Conservation (phyloP, 1,140 invertebrate species). For the Phocides pigmalion region DNA sequence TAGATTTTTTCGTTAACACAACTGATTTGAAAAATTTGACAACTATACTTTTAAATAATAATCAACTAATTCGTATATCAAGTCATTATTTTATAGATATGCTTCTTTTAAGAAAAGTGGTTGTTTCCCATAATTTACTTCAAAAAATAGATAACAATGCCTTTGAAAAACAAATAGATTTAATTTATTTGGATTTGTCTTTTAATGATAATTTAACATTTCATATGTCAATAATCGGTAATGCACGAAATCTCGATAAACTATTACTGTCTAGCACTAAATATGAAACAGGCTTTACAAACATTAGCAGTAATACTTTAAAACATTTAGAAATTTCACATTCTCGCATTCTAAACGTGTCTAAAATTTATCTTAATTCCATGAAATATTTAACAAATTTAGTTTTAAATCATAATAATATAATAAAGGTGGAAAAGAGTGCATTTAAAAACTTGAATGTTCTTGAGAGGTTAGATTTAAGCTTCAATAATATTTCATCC, state of each 20-base stretch:
- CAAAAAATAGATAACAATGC: slow-evolving; percentile 12
- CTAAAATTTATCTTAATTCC: slow-evolving; percentile 34
- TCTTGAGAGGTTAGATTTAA: slow-evolving; percentile 38
- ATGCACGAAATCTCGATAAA: slow-evolving; percentile 39
- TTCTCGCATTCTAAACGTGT: slow-evolving; percentile 42
- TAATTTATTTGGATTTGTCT: slow-evolving; percentile 49
- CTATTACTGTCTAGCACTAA: slow-evolving; percentile 48
- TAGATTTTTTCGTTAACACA: slow-evolving; percentile 47
- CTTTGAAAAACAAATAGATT: slow-evolving; percentile 40
- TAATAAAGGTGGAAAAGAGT: slow-evolving; percentile 16
- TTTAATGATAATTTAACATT: slow-evolving; percentile 49
- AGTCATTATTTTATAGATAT: slow-evolving; percentile 28
- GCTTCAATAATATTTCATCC: slow-evolving; percentile 43
- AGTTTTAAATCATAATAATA: slow-evolving; percentile 33
- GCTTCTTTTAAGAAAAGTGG: slow-evolving; percentile 20
- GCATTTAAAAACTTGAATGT: slow-evolving; percentile 34
- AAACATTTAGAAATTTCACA: slow-evolving; percentile 45
- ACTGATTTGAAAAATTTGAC: slow-evolving; percentile 47
- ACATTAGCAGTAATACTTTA: slow-evolving; percentile 33
- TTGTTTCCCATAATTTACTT: slow-evolving; percentile 30
- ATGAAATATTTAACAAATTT: slow-evolving; percentile 41
- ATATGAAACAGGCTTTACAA: slow-evolving; percentile 39
- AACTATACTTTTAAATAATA: slow-evolving; percentile 54
- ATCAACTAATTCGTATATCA: slow-evolving; percentile 45
- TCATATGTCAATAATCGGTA: slow-evolving; percentile 20